Percentiles rank a stretch among this genome's conserved stretches.
Conservation (phyloP, 2,113 vertebrate species). For the Ceyx cyanopectus region DNA sequence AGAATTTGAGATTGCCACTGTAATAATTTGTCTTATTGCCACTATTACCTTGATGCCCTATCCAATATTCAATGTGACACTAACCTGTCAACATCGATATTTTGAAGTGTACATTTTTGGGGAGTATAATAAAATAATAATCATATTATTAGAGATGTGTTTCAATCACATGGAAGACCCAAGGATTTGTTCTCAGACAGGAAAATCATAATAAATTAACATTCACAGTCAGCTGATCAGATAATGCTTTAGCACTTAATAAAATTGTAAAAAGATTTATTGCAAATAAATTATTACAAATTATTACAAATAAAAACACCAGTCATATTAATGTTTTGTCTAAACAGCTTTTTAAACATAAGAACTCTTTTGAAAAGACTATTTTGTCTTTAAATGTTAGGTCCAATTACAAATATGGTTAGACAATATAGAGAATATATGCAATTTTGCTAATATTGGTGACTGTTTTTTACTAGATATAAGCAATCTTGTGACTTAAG, state of each 20-base stretch:
- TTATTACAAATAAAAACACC: too few species aligned
- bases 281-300: background rate
- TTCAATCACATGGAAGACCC: background rate
- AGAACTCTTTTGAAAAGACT: background rate
- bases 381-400: background rate
- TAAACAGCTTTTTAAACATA: background rate
- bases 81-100: slow-evolving; percentile 1
- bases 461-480: background rate
- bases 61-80: background rate
- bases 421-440: background rate
- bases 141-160: background rate
- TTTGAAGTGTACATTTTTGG: background rate
- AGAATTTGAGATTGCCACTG: background rate
- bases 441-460: background rate
- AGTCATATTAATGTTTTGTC: background rate
- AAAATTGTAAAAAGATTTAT: background rate
- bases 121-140: background rate
- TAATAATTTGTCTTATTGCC: slow-evolving; percentile 60
- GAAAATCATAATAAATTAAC: background rate
- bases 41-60: slow-evolving; percentile 33
- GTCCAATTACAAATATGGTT: background rate
- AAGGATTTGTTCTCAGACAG: background rate
- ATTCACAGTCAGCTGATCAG: background rate
- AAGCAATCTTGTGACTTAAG: background rate
- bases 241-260: background rate